Percentiles rank a stretch among this genome's conserved stretches.
phyloP scores from a whole-genome alignment of 2,888 invertebrate species.

The Protula sp. region DNA sequence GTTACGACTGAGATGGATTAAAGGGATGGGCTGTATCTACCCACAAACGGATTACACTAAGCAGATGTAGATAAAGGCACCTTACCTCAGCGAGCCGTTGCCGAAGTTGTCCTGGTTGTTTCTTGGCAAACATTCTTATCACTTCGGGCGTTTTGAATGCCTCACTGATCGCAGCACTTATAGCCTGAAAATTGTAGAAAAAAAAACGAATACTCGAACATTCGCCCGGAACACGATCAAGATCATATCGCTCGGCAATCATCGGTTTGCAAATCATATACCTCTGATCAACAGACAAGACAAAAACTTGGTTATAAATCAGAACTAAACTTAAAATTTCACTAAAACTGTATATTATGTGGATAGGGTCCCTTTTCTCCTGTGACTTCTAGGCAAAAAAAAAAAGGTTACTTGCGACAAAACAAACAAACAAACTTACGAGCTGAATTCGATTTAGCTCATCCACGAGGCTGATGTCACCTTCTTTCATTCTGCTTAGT shows the following conservation, averaged over 20 bases:
- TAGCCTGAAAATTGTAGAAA: conserved; percentile 58
- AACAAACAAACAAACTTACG: conserved; percentile 52
- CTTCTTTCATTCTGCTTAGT: conserved; percentile 62
- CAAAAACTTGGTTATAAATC: neutral
- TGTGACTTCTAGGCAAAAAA: neutral
- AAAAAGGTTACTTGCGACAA: neutral
- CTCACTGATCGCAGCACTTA: conserved; percentile 68
- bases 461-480: conserved; percentile 66
- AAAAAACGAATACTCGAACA: neutral
- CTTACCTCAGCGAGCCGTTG: conserved; percentile 59
- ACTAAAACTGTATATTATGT: too few relatives aligned
- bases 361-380: too few relatives aligned
- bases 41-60: too few relatives aligned
- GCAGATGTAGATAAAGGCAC: too few relatives aligned
- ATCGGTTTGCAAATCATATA: too few relatives aligned
- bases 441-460: conserved; percentile 64
- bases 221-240: neutral
- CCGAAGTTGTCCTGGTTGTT: conserved; percentile 64
- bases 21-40: too few relatives aligned
- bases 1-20: too few relatives aligned
- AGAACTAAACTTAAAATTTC: neutral
- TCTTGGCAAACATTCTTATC: conserved; percentile 67
- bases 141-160: conserved; percentile 73
- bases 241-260: too few relatives aligned
- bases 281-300: too few relatives aligned